Evolutionary conservation across 2,888 invertebrate species (phyloP).

Genomic region (Trissolcus brochymenae): DNA sequence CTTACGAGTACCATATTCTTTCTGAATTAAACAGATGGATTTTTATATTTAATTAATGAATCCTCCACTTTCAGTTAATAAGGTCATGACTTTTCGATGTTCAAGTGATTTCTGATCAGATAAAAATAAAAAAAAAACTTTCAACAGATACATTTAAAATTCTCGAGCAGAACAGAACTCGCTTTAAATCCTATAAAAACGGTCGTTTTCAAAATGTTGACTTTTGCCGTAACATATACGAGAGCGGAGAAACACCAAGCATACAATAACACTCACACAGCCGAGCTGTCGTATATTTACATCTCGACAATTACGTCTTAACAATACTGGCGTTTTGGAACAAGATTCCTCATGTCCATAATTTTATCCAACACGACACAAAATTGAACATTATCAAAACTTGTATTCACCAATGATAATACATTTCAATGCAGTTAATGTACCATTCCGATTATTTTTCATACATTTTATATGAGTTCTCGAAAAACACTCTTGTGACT

Average conservation of each 20-base stretch:
- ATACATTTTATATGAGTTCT: slow-evolving; percentile 17
- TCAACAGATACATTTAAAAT: no score
- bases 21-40: no score
- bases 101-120: no score
- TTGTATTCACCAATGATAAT: slow-evolving; percentile 26
- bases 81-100: no score
- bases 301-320: background rate
- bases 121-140: no score
- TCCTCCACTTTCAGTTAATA: no score
- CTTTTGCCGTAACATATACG: no score
- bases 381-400: slow-evolving; percentile 46
- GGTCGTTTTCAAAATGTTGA: no score
- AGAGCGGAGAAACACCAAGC: background rate
- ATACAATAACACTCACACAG: background rate
- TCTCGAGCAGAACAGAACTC: no score
- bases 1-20: no score
- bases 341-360: slow-evolving; percentile 45
- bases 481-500: slow-evolving; percentile 7
- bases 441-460: slow-evolving; percentile 1
- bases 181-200: no score
- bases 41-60: no score
- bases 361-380: slow-evolving; percentile 35
- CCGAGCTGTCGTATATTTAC: slow-evolving; percentile 3
- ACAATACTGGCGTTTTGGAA: slow-evolving; percentile 31
- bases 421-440: slow-evolving; percentile 9